Conservation (phyloP, 2,113 vertebrate genomes). For the Xiphophorus maculatus region DNA sequence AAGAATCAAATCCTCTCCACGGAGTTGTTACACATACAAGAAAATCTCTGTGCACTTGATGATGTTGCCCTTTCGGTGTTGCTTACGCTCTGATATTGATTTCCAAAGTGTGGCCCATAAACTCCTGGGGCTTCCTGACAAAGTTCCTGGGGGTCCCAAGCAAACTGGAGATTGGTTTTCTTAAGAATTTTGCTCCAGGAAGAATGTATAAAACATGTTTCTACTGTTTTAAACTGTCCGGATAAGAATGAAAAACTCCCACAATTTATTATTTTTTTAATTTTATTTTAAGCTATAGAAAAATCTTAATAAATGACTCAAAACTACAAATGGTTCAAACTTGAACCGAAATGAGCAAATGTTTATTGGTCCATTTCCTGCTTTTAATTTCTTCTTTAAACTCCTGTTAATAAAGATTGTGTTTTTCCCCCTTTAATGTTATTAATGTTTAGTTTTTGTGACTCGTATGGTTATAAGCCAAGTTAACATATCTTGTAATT, state of each 20-base stretch:
- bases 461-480: background rate
- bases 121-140: constrained; percentile 30
- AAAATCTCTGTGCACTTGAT: constrained; percentile 58
- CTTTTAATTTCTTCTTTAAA: too few species aligned
- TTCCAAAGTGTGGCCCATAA: constrained; percentile 61
- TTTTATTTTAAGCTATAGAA: background rate
- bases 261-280: background rate
- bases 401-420: too few species aligned
- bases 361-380: background rate
- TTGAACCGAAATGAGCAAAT: background rate
- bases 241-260: background rate
- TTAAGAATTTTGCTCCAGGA: background rate
- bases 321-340: background rate
- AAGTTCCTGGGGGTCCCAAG: constrained; percentile 35
- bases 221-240: background rate
- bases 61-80: constrained; percentile 57
- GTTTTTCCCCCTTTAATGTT: background rate
- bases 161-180: constrained; percentile 26
- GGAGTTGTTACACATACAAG: constrained; percentile 71
- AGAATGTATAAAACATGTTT: background rate
- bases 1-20: constrained; percentile 83
- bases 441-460: background rate
- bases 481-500: background rate
- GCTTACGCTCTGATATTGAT: constrained; percentile 59
- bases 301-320: background rate